Conservation (phyloP, 2,113 vertebrate genomes). For the Crotalus tigris region DNA sequence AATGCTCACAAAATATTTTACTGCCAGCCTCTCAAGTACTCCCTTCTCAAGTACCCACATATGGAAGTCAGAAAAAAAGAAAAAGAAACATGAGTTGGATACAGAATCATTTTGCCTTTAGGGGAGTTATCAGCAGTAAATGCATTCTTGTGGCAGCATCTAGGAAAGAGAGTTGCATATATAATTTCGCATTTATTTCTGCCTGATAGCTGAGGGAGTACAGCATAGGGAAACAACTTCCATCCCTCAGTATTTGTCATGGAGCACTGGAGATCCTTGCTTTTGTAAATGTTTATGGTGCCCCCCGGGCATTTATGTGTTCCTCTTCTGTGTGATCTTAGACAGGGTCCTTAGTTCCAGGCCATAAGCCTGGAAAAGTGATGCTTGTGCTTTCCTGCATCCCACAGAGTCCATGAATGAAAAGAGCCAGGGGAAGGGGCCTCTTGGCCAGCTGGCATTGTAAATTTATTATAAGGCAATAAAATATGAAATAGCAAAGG, state of each 20-base stretch:
- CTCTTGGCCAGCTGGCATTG: conserved; percentile 44
- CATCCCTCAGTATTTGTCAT: conserved; percentile 51
- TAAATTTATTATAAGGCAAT: conserved; percentile 61
- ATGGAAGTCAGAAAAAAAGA: not conserved
- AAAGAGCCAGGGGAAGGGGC: conserved; percentile 49
- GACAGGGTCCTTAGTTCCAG: conserved; percentile 50
- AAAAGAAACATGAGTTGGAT: conserved; percentile 20
- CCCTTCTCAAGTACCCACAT: not conserved
- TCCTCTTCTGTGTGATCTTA: conserved; percentile 53
- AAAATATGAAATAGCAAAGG: conserved; percentile 58
- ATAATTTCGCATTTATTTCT: conserved; percentile 20
- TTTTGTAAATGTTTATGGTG: conserved; percentile 57
- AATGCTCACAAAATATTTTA: not conserved
- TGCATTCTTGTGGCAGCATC: conserved; percentile 7
- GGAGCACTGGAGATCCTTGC: conserved; percentile 45
- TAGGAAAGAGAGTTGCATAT: not conserved
- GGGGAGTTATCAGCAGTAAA: conserved; percentile 13
- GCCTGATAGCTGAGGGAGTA: not conserved
- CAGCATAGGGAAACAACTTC: conserved; percentile 8
- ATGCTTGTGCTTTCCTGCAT: conserved; percentile 36
- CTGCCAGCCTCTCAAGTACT: conserved; percentile 2
- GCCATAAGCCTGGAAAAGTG: conserved; percentile 42
- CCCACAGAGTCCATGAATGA: conserved; percentile 34
- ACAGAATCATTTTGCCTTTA: conserved; percentile 23
- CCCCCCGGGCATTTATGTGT: conserved; percentile 53